Base-by-base conservation (phyloP, 1,140 invertebrate genomes). In the Drosophila asahinai region DNA sequence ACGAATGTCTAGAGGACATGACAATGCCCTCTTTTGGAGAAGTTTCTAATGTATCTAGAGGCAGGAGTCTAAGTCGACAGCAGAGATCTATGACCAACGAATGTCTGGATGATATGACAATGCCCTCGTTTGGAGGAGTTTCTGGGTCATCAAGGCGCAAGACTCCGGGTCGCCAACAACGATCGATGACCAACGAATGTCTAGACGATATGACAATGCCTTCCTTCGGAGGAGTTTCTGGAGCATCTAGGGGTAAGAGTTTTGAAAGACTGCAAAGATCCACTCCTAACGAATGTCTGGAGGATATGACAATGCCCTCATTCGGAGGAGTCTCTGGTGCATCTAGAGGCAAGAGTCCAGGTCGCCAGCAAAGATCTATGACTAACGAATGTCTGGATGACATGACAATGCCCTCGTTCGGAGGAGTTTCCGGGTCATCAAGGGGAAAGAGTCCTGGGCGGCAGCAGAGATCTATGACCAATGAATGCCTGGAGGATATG, bases 131-230 rank as follows among this genome's bases (percentile, higher is more conserved):
- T 33, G 33, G 9, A 6, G 58, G 55, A 54, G 47, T 19, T 45
- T 48, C 2, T 27, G 52, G 0, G 12, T 19, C 9, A 27, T 43
- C 17, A 0, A 61, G 3, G 12, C 19, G 14, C 9, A 9, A 11
- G 2, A 40, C 19, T 22, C 19, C 19, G 19, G 19, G 38, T 5
- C 55, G 43, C 11, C 15, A 19, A 9, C 19, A 52, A 3, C 30
- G 19, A 25, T 14, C 8, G 0, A 63, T 38, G 33, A 25, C 40
- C 8, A 54, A 48, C n/a, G 81, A 81, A 25, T 66, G 45, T 12
- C 14, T 84, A 9, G 54, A 58, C 0, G 67, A 84, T 8, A 51
- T 71, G 11, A 64, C 45, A 17, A 77, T 59, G 22, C 80, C 80
- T 0, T 43, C 61, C 0, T 57, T 71, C n/a, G 47, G 25, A 2